phyloP scores from a whole-genome alignment of 35 echinoderm and acorn worm genomes.

The Hemicentrotus pulcherrimus region DNA sequence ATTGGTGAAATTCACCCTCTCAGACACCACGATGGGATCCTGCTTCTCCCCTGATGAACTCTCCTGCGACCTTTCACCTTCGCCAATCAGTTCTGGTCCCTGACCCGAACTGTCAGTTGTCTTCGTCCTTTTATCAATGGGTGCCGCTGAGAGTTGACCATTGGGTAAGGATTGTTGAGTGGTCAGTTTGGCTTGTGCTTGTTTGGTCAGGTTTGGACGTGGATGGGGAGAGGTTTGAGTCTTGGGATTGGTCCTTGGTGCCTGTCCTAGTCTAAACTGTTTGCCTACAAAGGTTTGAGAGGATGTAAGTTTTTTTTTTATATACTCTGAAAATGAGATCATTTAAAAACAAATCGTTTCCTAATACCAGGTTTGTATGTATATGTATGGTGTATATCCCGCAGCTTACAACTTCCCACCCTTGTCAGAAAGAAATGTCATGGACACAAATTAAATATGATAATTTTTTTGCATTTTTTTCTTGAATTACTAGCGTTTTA shows the following conservation, averaged over 20 bases:
- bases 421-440: too few relatives aligned
- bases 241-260: not conserved
- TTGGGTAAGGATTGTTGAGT: conserved; percentile 37
- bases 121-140: not conserved
- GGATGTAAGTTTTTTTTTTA: not conserved
- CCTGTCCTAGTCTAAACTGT: conserved; percentile 17
- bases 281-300: conserved; percentile 4
- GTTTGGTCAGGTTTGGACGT: not conserved
- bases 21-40: not conserved
- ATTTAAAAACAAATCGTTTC: not conserved
- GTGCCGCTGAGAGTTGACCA: not conserved
- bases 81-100: not conserved
- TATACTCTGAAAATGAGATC: not conserved
- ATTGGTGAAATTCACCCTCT: conserved; percentile 10
- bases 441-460: too few relatives aligned
- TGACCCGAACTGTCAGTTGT: not conserved
- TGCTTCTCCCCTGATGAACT: conserved; percentile 13
- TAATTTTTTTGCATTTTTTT: too few relatives aligned
- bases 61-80: conserved; percentile 17
- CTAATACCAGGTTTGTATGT: too few relatives aligned
- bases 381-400: too few relatives aligned
- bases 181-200: not conserved
- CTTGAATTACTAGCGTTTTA: too few relatives aligned
- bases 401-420: too few relatives aligned
- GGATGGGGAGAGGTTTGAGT: not conserved